Evolutionary conservation across 2,797 vertebrate species (phyloP).

Genomic region (Myotis planiceps): DNA sequence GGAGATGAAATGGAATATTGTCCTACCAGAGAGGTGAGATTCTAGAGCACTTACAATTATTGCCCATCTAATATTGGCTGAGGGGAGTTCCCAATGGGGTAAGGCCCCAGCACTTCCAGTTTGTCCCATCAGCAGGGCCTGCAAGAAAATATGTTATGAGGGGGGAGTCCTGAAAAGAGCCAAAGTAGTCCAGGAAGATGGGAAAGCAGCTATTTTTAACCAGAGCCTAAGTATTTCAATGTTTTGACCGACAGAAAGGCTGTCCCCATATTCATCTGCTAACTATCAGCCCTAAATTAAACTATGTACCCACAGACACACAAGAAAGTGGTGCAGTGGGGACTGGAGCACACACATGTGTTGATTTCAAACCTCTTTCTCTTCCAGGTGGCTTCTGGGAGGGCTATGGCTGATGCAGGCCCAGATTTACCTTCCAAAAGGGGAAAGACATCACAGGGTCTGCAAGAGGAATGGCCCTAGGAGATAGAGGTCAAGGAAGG

Average conservation of each 20-base stretch:
- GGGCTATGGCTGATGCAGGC: background rate
- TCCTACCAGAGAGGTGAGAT: background rate
- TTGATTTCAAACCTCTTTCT: background rate
- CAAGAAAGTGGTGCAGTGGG: background rate
- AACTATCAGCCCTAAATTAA: background rate
- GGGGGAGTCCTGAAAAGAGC: background rate
- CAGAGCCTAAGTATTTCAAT: background rate
- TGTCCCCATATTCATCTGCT: background rate
- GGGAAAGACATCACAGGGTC: background rate
- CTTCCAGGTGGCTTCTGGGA: background rate
- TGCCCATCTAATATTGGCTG: background rate
- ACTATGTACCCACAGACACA: background rate
- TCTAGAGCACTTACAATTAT: background rate
- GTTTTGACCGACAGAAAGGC: background rate
- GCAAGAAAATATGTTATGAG: background rate
- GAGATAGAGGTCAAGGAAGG: background rate
- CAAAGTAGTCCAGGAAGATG: background rate
- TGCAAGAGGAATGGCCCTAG: background rate
- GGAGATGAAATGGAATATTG: background rate
- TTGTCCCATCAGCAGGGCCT: background rate
- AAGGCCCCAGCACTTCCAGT: background rate
- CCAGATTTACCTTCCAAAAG: background rate
- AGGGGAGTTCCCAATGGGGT: background rate
- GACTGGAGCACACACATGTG: background rate
- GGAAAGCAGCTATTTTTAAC: background rate